These are phyloP conservation scores for human (Homo sapiens) DNA, from an alignment of 2,113 vertebrate species.

Conservation along the genomic window DNA sequence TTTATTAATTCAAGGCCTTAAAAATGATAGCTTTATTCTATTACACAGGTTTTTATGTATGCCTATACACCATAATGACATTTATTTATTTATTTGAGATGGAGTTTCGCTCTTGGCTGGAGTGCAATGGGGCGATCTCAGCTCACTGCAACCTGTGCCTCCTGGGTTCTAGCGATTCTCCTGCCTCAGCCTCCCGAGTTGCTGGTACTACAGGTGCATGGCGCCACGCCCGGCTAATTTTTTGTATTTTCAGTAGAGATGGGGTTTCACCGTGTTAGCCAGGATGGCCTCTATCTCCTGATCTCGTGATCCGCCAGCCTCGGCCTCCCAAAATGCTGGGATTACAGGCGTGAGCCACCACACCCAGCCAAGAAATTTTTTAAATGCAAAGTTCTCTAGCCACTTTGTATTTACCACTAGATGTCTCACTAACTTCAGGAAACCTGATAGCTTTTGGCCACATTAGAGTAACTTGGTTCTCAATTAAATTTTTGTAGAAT, in stretches of 20 bases:
- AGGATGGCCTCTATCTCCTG: no score
- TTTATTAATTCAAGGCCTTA: constrained; percentile 46
- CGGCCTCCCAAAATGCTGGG: no score
- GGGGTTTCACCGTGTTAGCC: no score
- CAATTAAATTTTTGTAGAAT: constrained; percentile 42
- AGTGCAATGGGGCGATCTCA: no score
- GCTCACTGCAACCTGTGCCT: no score
- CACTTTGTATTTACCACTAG: constrained; percentile 37
- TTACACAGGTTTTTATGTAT: not conserved
- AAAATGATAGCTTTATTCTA: constrained; percentile 18
- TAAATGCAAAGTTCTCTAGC: not conserved
- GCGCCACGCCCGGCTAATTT: no score
- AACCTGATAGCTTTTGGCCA: not conserved
- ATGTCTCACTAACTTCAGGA: not conserved
- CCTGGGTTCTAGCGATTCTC: no score
- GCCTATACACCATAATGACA: not conserved
- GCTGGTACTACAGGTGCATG: no score
- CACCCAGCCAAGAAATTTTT: not conserved
- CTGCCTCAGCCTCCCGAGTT: no score
- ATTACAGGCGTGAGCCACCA: no score
- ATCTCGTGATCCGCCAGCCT: no score
- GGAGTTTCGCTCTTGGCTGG: not conserved
- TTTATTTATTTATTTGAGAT: constrained; percentile 13
- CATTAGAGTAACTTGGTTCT: not conserved
- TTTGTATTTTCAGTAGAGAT: no score